A percentile compares a stretch with the other conserved stretches of the same genome.
Conservation (phyloP, 2,113 vertebrate species). For the Grus americana region DNA sequence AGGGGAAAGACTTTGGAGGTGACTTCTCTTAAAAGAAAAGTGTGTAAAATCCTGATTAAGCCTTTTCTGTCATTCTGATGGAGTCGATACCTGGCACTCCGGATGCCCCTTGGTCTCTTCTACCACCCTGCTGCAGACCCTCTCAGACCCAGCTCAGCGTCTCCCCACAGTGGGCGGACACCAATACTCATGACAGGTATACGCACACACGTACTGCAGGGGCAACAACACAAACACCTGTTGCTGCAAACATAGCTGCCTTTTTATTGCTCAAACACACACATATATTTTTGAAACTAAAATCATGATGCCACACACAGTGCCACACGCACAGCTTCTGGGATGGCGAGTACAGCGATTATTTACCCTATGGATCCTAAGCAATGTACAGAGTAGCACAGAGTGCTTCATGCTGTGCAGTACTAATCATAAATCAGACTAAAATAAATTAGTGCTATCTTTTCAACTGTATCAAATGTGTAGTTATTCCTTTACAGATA, state of each 20-base stretch:
- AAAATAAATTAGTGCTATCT: constrained; percentile 54
- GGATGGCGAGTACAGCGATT: background rate
- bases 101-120: background rate
- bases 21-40: background rate
- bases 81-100: background rate
- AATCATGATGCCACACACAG: background rate
- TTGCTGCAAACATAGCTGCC: background rate
- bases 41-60: background rate
- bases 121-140: background rate
- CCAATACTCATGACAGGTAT: background rate
- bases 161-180: background rate
- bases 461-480: constrained; percentile 44
- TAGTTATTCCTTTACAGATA: constrained; percentile 43
- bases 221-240: background rate
- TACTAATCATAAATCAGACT: constrained; percentile 38
- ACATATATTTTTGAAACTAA: background rate
- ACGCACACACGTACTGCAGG: background rate
- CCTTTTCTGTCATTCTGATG: background rate
- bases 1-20: background rate
- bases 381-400: background rate
- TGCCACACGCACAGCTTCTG: background rate
- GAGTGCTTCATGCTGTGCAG: background rate
- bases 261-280: background rate
- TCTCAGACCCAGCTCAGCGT: background rate
- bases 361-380: background rate